Evolutionary conservation across 2,113 vertebrate species (phyloP).

Genomic region (Sorex fumeus): DNA sequence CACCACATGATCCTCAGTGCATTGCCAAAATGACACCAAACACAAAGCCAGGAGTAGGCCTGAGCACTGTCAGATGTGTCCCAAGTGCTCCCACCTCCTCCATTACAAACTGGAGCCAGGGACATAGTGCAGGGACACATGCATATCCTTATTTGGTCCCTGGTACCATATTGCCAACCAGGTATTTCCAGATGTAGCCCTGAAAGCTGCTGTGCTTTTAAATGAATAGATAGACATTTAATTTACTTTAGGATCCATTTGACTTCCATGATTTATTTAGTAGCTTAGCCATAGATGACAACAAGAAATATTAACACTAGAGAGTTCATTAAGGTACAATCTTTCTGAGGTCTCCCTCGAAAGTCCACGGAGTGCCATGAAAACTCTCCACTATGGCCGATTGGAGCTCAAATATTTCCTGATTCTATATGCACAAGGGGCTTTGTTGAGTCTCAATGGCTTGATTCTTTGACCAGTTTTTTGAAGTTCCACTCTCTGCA

Average conservation of each 20-base stretch:
- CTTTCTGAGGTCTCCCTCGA: not conserved
- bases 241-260: not conserved
- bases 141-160: too few relatives aligned
- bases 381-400: not conserved
- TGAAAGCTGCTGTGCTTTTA: not conserved
- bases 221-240: not conserved
- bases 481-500: not conserved
- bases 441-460: not conserved
- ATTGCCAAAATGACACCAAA: too few relatives aligned
- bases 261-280: not conserved
- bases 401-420: not conserved
- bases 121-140: too few relatives aligned
- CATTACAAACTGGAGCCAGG: too few relatives aligned
- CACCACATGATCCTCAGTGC: too few relatives aligned
- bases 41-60: too few relatives aligned
- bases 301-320: not conserved
- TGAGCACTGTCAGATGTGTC: too few relatives aligned
- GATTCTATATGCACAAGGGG: not conserved
- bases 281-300: not conserved
- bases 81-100: too few relatives aligned
- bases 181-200: not conserved
- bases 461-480: not conserved
- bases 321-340: not conserved
- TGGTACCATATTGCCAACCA: too few relatives aligned
- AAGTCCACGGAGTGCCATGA: not conserved